Evolutionary conservation across 2,888 invertebrate genomes (phyloP).

Genomic region (Macaria liturata): DNA sequence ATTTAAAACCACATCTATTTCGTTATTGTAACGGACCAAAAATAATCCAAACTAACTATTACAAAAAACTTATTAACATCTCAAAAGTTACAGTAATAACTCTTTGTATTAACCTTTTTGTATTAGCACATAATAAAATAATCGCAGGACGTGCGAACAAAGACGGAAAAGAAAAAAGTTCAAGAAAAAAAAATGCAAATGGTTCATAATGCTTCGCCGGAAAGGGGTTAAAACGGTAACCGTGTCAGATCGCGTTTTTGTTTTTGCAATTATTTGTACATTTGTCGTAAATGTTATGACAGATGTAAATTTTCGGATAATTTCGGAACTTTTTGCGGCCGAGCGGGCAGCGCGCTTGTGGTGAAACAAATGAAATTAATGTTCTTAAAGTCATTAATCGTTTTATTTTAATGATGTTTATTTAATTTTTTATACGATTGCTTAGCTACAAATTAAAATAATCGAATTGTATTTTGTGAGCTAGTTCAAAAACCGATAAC

Average conservation of each 20-base stretch:
- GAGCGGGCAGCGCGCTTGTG: no score
- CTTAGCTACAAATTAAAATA: no score
- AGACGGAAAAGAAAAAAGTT: constrained; percentile 53
- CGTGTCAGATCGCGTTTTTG: constrained; percentile 43
- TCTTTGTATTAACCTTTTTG: constrained; percentile 52
- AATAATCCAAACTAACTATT: constrained; percentile 39
- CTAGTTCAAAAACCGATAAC: no score
- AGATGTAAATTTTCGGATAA: constrained; percentile 27
- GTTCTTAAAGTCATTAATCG: no score
- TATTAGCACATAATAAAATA: constrained; percentile 44
- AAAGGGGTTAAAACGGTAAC: constrained; percentile 46
- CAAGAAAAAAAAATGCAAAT: constrained; percentile 69
- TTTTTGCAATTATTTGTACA: constrained; percentile 42
- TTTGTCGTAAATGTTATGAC: constrained; percentile 37
- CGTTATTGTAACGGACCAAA: constrained; percentile 45
- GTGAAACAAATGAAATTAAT: no score
- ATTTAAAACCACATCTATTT: constrained; percentile 44
- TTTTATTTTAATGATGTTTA: no score
- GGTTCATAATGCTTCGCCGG: constrained; percentile 40
- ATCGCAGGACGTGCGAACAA: constrained; percentile 57
- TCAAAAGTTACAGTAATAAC: constrained; percentile 67
- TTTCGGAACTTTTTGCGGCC: constrained; percentile 19
- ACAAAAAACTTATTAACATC: constrained; percentile 74
- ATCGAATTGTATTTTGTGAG: no score
- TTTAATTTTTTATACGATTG: no score